Conservation (phyloP, 2,888 invertebrate genomes). For the Odontocolon sp. region DNA sequence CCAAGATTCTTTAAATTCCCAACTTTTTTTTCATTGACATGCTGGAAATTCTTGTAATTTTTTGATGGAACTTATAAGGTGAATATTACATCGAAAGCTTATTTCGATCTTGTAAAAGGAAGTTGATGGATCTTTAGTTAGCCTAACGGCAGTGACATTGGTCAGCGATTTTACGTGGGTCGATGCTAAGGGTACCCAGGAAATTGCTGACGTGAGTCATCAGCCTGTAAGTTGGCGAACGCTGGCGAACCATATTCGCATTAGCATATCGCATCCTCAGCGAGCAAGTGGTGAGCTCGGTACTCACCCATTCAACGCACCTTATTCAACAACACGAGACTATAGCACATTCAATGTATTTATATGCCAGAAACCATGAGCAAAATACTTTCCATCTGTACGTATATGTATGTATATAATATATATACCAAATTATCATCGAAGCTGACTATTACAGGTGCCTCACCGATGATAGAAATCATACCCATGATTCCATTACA, state of each 20-base stretch:
- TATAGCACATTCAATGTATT: slow-evolving; percentile 16
- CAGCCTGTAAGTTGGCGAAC: slow-evolving; percentile 52
- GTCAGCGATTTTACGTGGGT: slow-evolving; percentile 42
- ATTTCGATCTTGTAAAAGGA: slow-evolving; percentile 54
- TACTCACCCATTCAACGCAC: slow-evolving; percentile 2
- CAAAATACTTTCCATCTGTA: neutral
- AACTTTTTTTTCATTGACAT: too few relatives aligned
- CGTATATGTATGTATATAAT: neutral
- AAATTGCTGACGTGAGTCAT: slow-evolving; percentile 48
- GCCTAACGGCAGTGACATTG: slow-evolving; percentile 52
- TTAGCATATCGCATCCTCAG: slow-evolving; percentile 64
- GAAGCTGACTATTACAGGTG: neutral
- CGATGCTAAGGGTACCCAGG: slow-evolving; percentile 10
- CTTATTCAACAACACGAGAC: slow-evolving; percentile 4
- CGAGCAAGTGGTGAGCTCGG: slow-evolving; percentile 5
- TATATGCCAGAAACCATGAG: neutral
- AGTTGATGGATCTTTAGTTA: slow-evolving; percentile 17
- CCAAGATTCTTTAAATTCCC: too few relatives aligned
- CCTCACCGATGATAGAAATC: neutral
- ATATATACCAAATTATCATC: neutral
- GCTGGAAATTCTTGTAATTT: too few relatives aligned
- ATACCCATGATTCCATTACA: neutral
- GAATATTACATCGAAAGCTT: too few relatives aligned
- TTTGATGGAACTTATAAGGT: too few relatives aligned
- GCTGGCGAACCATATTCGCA: slow-evolving; percentile 64